These are phyloP conservation scores for Yponomeuta plumbellus DNA, from an alignment of 2,888 invertebrate genomes.

Conservation along the genomic window DNA sequence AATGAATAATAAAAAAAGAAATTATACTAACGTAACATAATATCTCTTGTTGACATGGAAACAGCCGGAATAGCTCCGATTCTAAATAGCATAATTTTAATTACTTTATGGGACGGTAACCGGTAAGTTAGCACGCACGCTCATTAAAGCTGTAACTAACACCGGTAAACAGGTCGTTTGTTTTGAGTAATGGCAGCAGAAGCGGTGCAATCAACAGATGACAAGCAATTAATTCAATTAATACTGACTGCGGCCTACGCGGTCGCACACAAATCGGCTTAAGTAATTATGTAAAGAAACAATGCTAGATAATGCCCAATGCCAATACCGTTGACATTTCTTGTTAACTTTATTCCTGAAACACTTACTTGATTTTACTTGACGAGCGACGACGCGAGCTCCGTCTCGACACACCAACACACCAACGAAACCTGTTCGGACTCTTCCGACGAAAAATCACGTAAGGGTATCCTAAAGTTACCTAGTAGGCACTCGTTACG, in stretches of 20 bases:
- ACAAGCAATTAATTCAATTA: slow-evolving; percentile 67
- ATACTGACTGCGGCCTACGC: slow-evolving; percentile 30
- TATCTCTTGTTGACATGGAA: background rate
- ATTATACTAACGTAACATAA: too few species aligned
- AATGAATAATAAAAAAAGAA: too few species aligned
- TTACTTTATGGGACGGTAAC: background rate
- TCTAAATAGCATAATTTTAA: background rate
- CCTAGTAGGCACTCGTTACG: too few species aligned
- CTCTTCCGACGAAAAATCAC: too few species aligned
- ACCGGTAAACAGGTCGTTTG: slow-evolving; percentile 33
- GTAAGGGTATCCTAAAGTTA: too few species aligned
- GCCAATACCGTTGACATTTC: too few species aligned
- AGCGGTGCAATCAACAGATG: slow-evolving; percentile 61
- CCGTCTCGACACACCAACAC: too few species aligned
- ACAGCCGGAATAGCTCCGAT: background rate
- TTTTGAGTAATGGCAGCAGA: slow-evolving; percentile 64
- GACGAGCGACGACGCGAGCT: too few species aligned
- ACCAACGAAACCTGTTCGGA: too few species aligned
- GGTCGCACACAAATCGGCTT: background rate
- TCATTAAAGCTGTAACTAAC: background rate
- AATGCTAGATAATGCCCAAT: too few species aligned
- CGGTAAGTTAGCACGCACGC: background rate
- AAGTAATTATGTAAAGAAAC: background rate
- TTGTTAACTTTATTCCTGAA: too few species aligned
- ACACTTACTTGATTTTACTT: too few species aligned